Percentiles rank a stretch among this genome's conserved stretches.
phyloP scores from a whole-genome alignment of 2,113 vertebrate species.

The Nothocercus julius region DNA sequence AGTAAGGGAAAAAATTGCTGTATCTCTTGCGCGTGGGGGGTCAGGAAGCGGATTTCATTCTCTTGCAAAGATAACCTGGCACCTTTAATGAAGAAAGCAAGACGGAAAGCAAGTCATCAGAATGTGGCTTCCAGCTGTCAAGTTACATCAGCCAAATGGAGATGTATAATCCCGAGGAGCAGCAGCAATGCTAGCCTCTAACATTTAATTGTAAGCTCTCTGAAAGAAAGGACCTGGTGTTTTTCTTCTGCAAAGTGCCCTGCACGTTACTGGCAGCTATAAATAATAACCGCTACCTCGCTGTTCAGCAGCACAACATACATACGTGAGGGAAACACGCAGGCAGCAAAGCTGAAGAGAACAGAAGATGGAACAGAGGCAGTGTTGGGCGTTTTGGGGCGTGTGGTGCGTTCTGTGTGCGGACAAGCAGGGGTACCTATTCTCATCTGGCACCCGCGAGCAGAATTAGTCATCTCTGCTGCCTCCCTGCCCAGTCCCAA shows the following conservation, averaged over 20 bases:
- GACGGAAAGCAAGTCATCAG: conserved; percentile 12
- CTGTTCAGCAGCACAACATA: not conserved
- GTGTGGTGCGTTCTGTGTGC: rapidly evolving
- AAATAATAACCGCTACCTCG: not conserved
- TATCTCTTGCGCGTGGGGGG: conserved; percentile 30
- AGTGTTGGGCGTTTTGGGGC: not conserved
- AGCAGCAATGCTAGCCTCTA: not conserved
- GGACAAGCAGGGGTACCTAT: not conserved
- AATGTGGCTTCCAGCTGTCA: conserved; percentile 45
- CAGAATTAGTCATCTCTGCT: not conserved
- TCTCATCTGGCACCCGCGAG: not conserved
- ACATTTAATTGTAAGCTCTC: not conserved
- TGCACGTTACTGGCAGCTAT: not conserved
- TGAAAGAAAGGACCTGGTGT: not conserved
- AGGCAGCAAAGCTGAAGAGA: not conserved
- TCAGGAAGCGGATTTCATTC: conserved; percentile 37
- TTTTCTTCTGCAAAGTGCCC: not conserved
- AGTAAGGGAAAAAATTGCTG: conserved; percentile 33
- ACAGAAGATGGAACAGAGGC: not conserved
- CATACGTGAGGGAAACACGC: not conserved
- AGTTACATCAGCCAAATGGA: conserved; percentile 27
- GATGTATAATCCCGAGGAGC: not conserved
- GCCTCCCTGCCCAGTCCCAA: not conserved
- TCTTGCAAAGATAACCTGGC: not conserved
- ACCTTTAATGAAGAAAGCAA: conserved; percentile 25